Percentiles rank a stretch among this genome's conserved stretches.
These are phyloP conservation scores for Araneus ventricosus DNA, from an alignment of 1,140 invertebrate species.

Conservation along the genomic window DNA sequence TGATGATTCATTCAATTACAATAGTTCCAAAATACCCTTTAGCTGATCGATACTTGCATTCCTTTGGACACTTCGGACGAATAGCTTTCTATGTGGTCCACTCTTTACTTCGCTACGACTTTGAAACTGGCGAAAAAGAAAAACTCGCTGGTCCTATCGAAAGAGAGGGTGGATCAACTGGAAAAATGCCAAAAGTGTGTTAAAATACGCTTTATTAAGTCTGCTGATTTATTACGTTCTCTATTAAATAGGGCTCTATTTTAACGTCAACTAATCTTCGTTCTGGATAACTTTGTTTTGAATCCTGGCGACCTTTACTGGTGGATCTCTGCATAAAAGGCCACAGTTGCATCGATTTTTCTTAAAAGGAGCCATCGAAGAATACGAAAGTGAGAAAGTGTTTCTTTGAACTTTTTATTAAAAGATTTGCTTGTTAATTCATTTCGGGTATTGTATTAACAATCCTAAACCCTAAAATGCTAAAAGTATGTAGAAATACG, in stretches of 20 bases:
- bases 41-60: slow-evolving; percentile 27
- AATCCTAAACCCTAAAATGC: no score
- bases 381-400: background rate
- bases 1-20: slow-evolving; percentile 36
- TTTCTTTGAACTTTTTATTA: no score
- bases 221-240: slow-evolving; percentile 68
- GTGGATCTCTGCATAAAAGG: background rate
- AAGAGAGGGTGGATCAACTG: slow-evolving; percentile 57
- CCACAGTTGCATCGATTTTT: background rate
- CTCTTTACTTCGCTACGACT: background rate
- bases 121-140: background rate
- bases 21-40: slow-evolving; percentile 27
- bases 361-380: background rate
- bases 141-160: slow-evolving; percentile 31
- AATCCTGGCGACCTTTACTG: slow-evolving; percentile 5
- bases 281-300: slow-evolving; percentile 64
- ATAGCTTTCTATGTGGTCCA: background rate
- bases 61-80: slow-evolving; percentile 4
- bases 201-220: slow-evolving; percentile 71
- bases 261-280: slow-evolving; percentile 70
- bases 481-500: no score
- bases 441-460: no score
- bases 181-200: slow-evolving; percentile 71
- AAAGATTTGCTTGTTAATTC: no score
- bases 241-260: slow-evolving; percentile 72